Percentiles rank a stretch among this genome's conserved stretches.
These are phyloP conservation scores for Meda fulgida DNA, from an alignment of 2,797 vertebrate genomes.

Conservation along the genomic window DNA sequence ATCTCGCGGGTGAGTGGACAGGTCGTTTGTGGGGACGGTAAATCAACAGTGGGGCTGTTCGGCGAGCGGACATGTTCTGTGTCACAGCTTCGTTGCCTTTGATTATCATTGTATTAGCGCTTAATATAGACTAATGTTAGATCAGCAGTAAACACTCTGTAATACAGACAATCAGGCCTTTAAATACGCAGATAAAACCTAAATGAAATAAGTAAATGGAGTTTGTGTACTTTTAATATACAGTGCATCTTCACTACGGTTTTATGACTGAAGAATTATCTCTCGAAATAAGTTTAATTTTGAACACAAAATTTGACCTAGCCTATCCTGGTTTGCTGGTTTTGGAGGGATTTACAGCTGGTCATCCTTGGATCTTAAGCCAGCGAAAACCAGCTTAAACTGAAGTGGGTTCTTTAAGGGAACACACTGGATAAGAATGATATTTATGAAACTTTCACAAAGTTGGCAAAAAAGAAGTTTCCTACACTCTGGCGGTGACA, in stretches of 20 bases:
- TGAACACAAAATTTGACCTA: background rate
- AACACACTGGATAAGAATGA: slow-evolving; percentile 13
- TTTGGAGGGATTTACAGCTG: background rate
- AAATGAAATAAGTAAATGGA: background rate
- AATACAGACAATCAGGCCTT: slow-evolving; percentile 44
- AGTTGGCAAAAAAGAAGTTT: slow-evolving; percentile 35
- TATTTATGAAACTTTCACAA: background rate
- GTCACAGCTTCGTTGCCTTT: slow-evolving; percentile 76
- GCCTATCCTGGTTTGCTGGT: background rate
- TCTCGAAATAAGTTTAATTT: too few species aligned
- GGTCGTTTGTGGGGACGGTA: slow-evolving; percentile 53
- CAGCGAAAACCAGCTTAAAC: background rate
- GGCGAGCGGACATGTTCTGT: slow-evolving; percentile 76
- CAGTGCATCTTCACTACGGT: background rate
- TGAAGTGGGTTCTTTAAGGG: background rate
- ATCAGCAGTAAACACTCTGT: slow-evolving; percentile 52
- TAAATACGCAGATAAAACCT: slow-evolving; percentile 1
- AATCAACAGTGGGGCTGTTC: slow-evolving; percentile 42
- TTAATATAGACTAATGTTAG: slow-evolving; percentile 81
- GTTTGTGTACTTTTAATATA: background rate
- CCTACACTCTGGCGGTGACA: slow-evolving; percentile 14
- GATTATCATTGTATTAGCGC: slow-evolving; percentile 70
- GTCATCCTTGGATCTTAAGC: background rate
- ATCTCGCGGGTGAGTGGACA: slow-evolving; percentile 61
- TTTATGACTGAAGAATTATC: background rate